These are phyloP conservation scores for Parnassius orleans DNA, from an alignment of 2,888 invertebrate genomes.

Conservation along the genomic window DNA sequence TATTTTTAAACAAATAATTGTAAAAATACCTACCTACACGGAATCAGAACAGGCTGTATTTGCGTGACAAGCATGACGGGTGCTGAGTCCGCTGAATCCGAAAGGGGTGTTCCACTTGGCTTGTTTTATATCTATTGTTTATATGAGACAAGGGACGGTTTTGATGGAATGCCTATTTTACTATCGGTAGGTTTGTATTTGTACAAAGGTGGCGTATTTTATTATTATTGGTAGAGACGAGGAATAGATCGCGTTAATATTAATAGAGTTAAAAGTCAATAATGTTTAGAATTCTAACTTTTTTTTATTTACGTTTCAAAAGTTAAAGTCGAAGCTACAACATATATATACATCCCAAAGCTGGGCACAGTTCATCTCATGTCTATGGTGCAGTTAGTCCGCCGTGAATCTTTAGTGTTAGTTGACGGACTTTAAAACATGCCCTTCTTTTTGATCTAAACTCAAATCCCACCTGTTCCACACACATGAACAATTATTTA, in stretches of 20 bases:
- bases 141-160: slow-evolving; percentile 53
- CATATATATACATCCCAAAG: too few species aligned
- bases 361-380: too few species aligned
- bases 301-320: too few species aligned
- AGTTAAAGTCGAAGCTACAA: too few species aligned
- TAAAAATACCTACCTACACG: too few species aligned
- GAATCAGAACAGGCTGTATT: slow-evolving; percentile 51
- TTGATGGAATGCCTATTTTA: slow-evolving; percentile 63
- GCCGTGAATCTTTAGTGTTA: background rate
- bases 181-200: slow-evolving; percentile 26
- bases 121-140: slow-evolving; percentile 78
- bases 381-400: too few species aligned
- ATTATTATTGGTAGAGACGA: background rate
- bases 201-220: slow-evolving; percentile 14
- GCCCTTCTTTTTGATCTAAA: background rate
- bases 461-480: too few species aligned
- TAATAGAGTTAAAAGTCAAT: too few species aligned
- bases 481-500: too few species aligned
- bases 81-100: slow-evolving; percentile 61
- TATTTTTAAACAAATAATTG: too few species aligned
- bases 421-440: background rate
- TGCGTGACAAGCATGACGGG: slow-evolving; percentile 56
- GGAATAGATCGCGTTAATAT: background rate
- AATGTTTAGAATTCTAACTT: too few species aligned
- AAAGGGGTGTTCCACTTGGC: slow-evolving; percentile 75